Conservation (phyloP, 2,113 vertebrate genomes). For the Paraplagusia blochii region DNA sequence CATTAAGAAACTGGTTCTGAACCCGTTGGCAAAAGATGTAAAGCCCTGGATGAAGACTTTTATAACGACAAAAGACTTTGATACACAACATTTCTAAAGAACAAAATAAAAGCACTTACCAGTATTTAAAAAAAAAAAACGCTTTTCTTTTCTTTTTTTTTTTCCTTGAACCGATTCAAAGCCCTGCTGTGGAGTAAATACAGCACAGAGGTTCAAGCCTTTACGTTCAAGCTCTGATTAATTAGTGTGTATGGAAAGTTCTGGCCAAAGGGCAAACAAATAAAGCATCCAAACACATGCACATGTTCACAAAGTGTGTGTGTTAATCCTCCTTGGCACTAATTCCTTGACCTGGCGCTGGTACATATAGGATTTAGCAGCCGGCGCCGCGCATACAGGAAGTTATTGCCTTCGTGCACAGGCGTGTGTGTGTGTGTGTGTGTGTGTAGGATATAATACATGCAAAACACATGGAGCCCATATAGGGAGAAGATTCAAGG, state of each 20-base stretch:
- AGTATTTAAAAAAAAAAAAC: too few species aligned
- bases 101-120: too few species aligned
- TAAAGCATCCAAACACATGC: conserved; percentile 15
- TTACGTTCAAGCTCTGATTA: conserved; percentile 1
- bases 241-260: conserved; percentile 9
- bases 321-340: conserved; percentile 43
- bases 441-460: conserved; percentile 1
- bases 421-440: conserved; percentile 10
- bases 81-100: too few species aligned
- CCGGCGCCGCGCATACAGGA: conserved; percentile 15
- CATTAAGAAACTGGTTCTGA: too few species aligned
- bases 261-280: conserved; percentile 5
- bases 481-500: conserved; percentile 12
- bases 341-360: conserved; percentile 35
- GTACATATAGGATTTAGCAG: conserved; percentile 24
- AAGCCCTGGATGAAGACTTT: too few species aligned
- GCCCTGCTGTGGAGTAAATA: too few species aligned
- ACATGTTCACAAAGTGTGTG: background rate
- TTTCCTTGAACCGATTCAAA: too few species aligned
- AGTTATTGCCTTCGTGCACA: conserved; percentile 10
- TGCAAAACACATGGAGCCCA: conserved; percentile 3
- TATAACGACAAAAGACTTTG: too few species aligned
- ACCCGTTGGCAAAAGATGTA: too few species aligned
- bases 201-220: conserved; percentile 9
- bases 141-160: too few species aligned